phyloP scores from a whole-genome alignment of 1,140 invertebrate genomes.

The Mizuhopecten yessoensis region DNA sequence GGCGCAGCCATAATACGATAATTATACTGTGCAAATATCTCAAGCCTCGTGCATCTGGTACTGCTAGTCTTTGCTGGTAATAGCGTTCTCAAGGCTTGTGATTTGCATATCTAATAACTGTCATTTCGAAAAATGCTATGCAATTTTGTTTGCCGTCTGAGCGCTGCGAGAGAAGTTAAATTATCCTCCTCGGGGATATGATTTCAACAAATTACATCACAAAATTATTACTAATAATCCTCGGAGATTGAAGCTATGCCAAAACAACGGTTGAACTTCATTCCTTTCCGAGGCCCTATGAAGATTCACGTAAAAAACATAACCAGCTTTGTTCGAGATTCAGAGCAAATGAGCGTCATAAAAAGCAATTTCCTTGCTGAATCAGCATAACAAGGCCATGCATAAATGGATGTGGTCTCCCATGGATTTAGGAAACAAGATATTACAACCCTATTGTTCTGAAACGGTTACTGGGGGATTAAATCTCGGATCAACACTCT shows the following conservation, averaged over 20 bases:
- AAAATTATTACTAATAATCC: constrained; percentile 40
- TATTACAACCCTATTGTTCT: not conserved
- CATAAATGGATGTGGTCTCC: constrained; percentile 23
- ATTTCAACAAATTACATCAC: constrained; percentile 39
- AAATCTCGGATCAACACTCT: not conserved
- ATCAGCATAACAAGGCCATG: constrained; percentile 11
- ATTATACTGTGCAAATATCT: not conserved
- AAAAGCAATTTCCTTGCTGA: constrained; percentile 33
- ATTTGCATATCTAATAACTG: constrained; percentile 35
- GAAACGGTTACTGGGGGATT: not conserved
- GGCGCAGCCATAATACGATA: constrained; percentile 2
- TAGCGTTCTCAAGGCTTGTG: not conserved
- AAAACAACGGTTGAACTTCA: constrained; percentile 34
- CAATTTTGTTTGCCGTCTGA: constrained; percentile 38
- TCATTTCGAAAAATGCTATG: constrained; percentile 35
- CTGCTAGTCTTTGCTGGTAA: constrained; percentile 31
- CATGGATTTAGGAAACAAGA: not conserved
- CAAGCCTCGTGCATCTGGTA: not conserved
- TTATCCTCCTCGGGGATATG: constrained; percentile 12
- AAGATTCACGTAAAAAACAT: not conserved
- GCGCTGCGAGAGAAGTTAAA: constrained; percentile 29
- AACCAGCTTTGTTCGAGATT: not conserved
- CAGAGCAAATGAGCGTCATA: constrained; percentile 37
- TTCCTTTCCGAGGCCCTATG: not conserved
- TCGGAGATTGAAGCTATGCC: constrained; percentile 24